These are phyloP conservation scores for Cosmorhoe ocellata DNA, from an alignment of 2,888 invertebrate species.

Conservation along the genomic window DNA sequence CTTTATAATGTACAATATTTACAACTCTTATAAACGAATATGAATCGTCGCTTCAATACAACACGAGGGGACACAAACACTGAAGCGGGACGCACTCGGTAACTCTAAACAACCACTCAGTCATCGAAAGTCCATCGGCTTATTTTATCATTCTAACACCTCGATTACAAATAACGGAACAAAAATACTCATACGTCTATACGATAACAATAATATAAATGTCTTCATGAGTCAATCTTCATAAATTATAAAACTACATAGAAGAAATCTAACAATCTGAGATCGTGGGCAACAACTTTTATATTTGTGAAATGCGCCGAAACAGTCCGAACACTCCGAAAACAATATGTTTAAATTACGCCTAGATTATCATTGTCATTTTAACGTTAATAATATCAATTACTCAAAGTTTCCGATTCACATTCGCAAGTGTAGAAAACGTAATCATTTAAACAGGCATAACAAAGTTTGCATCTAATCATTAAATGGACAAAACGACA, in stretches of 20 bases:
- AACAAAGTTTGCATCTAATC: conserved; percentile 25
- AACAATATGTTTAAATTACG: conserved; percentile 53
- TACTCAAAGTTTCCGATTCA: conserved; percentile 49
- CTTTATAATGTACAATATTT: conserved; percentile 80
- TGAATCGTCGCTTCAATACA: conserved; percentile 50
- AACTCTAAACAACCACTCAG: conserved; percentile 63
- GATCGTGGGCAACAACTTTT: conserved; percentile 65
- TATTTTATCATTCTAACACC: conserved; percentile 70
- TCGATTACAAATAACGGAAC: conserved; percentile 71
- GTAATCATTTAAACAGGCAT: conserved; percentile 44
- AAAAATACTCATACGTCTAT: conserved; percentile 70
- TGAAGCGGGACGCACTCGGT: conserved; percentile 68
- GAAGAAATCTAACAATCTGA: conserved; percentile 74
- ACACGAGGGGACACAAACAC: conserved; percentile 59
- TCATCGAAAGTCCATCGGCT: conserved; percentile 82
- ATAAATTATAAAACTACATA: conserved; percentile 74
- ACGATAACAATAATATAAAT: conserved; percentile 77
- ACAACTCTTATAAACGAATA: conserved; percentile 75
- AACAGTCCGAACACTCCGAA: conserved; percentile 50
- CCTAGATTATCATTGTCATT: conserved; percentile 58
- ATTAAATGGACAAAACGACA: conserved; percentile 47
- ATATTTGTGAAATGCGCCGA: conserved; percentile 56
- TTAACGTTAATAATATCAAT: conserved; percentile 65
- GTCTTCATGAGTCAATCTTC: conserved; percentile 63
- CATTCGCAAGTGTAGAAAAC: conserved; percentile 45